A percentile compares a stretch with the other conserved stretches of the same genome.
phyloP scores from a whole-genome alignment of 2,113 vertebrate species.

The Upupa epops region DNA sequence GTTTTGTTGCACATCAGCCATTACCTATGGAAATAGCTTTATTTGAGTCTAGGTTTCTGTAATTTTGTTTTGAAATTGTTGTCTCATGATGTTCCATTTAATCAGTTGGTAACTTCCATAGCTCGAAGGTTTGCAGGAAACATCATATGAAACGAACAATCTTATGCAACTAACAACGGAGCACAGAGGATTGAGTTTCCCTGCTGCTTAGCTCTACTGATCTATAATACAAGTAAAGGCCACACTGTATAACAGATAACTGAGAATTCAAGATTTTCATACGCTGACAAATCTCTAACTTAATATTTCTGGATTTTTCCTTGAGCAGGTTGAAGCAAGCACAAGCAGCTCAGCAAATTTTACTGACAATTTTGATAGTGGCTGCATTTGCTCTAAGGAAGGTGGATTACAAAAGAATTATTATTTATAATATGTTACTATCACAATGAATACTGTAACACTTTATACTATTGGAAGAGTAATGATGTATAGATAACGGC shows the following conservation, averaged over 20 bases:
- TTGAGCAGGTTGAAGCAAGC: not conserved
- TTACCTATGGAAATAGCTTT: not conserved
- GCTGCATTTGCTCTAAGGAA: not conserved
- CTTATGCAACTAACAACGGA: not conserved
- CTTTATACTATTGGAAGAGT: not conserved
- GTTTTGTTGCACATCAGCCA: not conserved
- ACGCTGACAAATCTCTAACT: not conserved
- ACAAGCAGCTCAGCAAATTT: not conserved
- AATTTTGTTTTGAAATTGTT: not conserved
- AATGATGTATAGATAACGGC: not conserved
- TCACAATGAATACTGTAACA: not conserved
- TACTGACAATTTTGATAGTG: not conserved
- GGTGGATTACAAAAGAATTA: not conserved
- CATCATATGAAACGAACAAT: not conserved
- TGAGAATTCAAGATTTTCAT: not conserved
- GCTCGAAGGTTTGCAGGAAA: not conserved
- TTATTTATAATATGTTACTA: no score
- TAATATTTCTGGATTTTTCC: not conserved
- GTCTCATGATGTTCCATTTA: not conserved
- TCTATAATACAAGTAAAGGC: not conserved
- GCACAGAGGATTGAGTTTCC: not conserved
- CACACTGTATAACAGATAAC: not conserved
- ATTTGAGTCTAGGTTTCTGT: not conserved
- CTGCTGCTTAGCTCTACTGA: not conserved
- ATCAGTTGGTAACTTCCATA: not conserved